These are phyloP conservation scores for Serrognathus titanus DNA, from an alignment of 2,888 invertebrate genomes.

Conservation along the genomic window DNA sequence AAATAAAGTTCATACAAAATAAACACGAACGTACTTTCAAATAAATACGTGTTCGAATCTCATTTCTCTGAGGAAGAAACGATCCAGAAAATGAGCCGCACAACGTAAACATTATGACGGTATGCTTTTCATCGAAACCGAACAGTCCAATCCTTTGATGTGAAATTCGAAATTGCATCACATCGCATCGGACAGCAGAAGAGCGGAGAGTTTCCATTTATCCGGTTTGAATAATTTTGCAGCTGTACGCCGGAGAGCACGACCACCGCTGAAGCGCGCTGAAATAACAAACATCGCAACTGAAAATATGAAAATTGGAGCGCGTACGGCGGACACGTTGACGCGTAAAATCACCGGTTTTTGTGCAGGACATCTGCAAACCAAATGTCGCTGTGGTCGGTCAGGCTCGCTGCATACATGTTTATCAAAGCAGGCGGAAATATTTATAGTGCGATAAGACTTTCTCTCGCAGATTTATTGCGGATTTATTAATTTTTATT, in stretches of 20 bases:
- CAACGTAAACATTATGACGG: too few relatives aligned
- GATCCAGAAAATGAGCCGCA: too few relatives aligned
- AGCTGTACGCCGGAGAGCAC: not conserved
- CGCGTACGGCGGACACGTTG: constrained; percentile 24
- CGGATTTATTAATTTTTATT: not conserved
- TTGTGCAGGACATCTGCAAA: constrained; percentile 31
- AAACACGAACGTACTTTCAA: too few relatives aligned
- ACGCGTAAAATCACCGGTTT: constrained; percentile 28
- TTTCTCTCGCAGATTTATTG: not conserved
- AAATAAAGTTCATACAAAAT: too few relatives aligned
- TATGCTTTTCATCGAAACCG: too few relatives aligned
- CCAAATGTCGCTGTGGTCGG: constrained; percentile 29
- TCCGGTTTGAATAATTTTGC: not conserved
- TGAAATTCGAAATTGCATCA: too few relatives aligned
- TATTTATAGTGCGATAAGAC: constrained; percentile 21
- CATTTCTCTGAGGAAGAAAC: too few relatives aligned
- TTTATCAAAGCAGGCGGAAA: constrained; percentile 29
- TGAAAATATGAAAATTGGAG: constrained; percentile 12
- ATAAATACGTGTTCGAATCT: too few relatives aligned
- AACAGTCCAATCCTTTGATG: too few relatives aligned
- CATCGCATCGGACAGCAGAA: too few relatives aligned
- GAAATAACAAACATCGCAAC: constrained; percentile 5
- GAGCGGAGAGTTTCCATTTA: not conserved
- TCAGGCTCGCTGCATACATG: constrained; percentile 27
- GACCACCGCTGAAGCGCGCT: not conserved